Conservation (phyloP, 2,888 invertebrate species). For the Melanargia galathea region DNA sequence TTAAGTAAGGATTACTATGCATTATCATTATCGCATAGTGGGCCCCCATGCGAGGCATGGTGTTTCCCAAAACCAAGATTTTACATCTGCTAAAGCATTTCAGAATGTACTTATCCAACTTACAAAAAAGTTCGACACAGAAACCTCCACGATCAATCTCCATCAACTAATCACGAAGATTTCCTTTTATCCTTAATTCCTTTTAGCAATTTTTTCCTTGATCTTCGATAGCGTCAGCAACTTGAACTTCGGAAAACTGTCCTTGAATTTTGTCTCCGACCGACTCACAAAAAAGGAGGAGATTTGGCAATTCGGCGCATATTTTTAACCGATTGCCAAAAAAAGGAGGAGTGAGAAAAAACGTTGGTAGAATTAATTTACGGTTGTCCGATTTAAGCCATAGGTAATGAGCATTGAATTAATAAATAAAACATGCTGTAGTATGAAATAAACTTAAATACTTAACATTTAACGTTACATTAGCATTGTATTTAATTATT, state of each 20-base stretch:
- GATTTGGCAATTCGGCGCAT: too few relatives aligned
- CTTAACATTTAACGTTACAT: background rate
- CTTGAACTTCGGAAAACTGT: conserved; percentile 9
- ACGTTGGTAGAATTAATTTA: too few relatives aligned
- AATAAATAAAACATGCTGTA: too few relatives aligned
- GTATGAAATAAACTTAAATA: too few relatives aligned
- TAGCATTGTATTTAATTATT: background rate
- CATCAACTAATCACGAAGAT: conserved; percentile 27
- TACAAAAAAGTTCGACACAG: conserved; percentile 7
- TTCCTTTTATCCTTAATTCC: conserved; percentile 21
- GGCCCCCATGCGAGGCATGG: too few relatives aligned
- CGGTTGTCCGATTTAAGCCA: too few relatives aligned
- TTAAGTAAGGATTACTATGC: too few relatives aligned
- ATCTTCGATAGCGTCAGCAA: conserved; percentile 8
- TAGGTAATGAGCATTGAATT: too few relatives aligned
- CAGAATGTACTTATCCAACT: background rate
- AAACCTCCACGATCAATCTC: conserved; percentile 22
- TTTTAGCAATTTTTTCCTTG: conserved; percentile 11
- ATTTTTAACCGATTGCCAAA: too few relatives aligned
- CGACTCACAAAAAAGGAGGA: too few relatives aligned
- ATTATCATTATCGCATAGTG: too few relatives aligned
- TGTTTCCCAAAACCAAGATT: background rate
- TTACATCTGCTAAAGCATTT: background rate
- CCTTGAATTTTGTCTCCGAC: background rate
- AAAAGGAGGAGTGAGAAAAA: too few relatives aligned